Base-by-base conservation (phyloP, 1,140 invertebrate species). In the Bombus haemorrhoidalis region DNA sequence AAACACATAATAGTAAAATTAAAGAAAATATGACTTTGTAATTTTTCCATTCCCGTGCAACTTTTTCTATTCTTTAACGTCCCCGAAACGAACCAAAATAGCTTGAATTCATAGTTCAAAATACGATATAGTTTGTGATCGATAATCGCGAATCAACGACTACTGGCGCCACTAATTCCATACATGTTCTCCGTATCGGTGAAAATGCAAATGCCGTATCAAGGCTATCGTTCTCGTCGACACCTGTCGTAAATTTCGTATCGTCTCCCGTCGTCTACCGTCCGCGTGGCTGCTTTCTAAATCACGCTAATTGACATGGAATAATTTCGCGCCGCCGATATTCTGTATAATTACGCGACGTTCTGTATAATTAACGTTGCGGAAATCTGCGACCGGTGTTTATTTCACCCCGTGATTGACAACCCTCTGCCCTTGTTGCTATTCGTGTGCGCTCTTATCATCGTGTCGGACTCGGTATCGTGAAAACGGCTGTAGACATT, bases 301-400 rank as follows among this genome's bases (percentile, higher is more conserved):
- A 92, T 91, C 90, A 88, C 91, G 78, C 81, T 92, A 92, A 92
- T 91, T 92, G 90, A 90, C 90, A 73, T 37, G 73, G 25, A 69
- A 86, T 83, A 72, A 86, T 86, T 85, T 81, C 57, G 15, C 78
- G 83, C n/a, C 69, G 25, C 41, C 41, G 78, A 74, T 81, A 57
- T 80, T 62, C 28, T 62, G 59, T 62, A 62, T 62, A 62, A 47
- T 47, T 62, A 62, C 47, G 47, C 18, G 47, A 64, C 34, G 34
- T 66, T 66, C 41, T 32, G 12, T 41, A 47, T 77, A 77, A 79
- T 78, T 78, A 83, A 83, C 57, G 18, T 57, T 78, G 47, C 25
- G 66, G 64, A 77, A 77, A 77, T 77, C 62, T 53, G 25, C 59
- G 57, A 39, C 10, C 25, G 41, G 32, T 64, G 47, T 74, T 64